Percentiles rank a stretch among this genome's conserved stretches.
These are phyloP conservation scores for Drosophila paranaensis DNA, from an alignment of 2,888 invertebrate genomes.

Conservation along the genomic window DNA sequence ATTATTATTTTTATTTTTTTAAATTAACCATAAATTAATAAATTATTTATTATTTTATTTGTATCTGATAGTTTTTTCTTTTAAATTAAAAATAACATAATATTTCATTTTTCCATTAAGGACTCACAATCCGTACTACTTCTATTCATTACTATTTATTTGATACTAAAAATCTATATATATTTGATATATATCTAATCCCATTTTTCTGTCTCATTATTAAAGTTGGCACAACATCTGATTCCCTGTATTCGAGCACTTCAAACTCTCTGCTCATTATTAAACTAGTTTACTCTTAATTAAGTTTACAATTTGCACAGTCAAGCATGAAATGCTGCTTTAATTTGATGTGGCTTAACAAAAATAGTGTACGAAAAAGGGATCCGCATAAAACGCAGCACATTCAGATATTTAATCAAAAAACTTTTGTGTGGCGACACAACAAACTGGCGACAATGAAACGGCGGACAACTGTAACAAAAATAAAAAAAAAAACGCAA, in stretches of 20 bases:
- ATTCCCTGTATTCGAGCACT: too few species aligned
- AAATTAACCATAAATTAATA: too few species aligned
- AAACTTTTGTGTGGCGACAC: slow-evolving; percentile 45
- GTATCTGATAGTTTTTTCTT: too few species aligned
- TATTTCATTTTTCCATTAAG: too few species aligned
- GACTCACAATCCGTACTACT: too few species aligned
- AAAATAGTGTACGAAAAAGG: slow-evolving; percentile 30
- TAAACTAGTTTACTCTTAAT: slow-evolving; percentile 14
- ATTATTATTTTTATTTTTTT: too few species aligned
- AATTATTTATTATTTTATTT: too few species aligned
- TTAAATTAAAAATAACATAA: too few species aligned
- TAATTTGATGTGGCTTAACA: slow-evolving; percentile 38
- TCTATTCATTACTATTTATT: too few species aligned
- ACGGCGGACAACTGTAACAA: slow-evolving; percentile 22
- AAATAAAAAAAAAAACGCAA: not conserved
- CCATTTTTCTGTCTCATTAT: not conserved
- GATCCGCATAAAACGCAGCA: slow-evolving; percentile 18
- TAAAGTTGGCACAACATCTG: not conserved
- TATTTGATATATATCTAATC: too few species aligned
- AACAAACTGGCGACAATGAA: slow-evolving; percentile 37
- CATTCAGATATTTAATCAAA: slow-evolving; percentile 64
- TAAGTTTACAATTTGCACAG: slow-evolving; percentile 10
- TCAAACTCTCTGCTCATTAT: not conserved
- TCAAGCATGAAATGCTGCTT: slow-evolving; percentile 44
- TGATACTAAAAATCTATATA: too few species aligned